Conservation (phyloP, 1,140 invertebrate genomes). For the Octopus bimaculoides region DNA sequence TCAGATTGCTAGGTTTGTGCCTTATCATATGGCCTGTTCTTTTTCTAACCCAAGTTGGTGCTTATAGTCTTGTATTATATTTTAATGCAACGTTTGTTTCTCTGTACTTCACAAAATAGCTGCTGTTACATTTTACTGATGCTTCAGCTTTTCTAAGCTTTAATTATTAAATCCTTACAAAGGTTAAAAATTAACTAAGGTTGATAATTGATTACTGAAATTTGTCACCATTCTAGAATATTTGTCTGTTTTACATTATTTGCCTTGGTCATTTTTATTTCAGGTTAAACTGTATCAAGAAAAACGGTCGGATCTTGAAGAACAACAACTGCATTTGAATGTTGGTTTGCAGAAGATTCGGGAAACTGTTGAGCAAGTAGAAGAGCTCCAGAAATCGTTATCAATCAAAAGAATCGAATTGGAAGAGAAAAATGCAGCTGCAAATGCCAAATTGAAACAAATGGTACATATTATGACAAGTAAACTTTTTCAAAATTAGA, state of each 20-base stretch:
- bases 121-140: too few species aligned
- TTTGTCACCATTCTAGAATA: too few species aligned
- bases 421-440: constrained; percentile 98
- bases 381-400: constrained; percentile 98
- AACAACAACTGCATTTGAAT: constrained; percentile 98
- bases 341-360: constrained; percentile 98
- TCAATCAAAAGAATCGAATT: constrained; percentile 90
- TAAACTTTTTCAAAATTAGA: neutral
- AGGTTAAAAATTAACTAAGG: too few species aligned
- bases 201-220: too few species aligned
- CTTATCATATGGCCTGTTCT: too few species aligned
- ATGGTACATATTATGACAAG: constrained; percentile 68
- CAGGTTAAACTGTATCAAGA: constrained; percentile 91
- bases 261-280: neutral
- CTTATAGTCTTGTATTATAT: too few species aligned
- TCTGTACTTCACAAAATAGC: too few species aligned
- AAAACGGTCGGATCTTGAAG: constrained; percentile 96
- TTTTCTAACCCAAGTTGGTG: too few species aligned
- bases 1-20: too few species aligned
- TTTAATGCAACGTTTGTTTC: too few species aligned
- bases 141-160: too few species aligned
- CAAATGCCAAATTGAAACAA: constrained; percentile 96
- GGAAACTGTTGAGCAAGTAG: constrained; percentile 99
- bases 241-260: neutral
- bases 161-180: too few species aligned